A percentile compares a stretch with the other conserved stretches of the same genome.
These are phyloP conservation scores for Delia radicum DNA, from an alignment of 1,140 invertebrate genomes.

Conservation along the genomic window DNA sequence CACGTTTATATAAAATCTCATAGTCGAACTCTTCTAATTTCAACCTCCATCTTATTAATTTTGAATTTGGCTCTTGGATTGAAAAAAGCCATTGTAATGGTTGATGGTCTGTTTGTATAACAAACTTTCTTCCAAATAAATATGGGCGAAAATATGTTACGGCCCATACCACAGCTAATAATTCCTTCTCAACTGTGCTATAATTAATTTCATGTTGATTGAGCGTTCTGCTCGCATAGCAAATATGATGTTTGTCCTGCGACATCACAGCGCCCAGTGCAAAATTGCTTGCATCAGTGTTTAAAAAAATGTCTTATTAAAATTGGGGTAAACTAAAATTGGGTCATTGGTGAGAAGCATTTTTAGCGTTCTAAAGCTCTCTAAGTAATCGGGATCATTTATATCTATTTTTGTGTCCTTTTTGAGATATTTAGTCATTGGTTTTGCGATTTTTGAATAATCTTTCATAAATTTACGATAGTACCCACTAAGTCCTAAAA, in stretches of 20 bases:
- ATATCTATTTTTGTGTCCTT: neutral
- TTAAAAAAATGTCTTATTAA: conserved; percentile 10
- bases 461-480: conserved; percentile 26
- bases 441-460: conserved; percentile 23
- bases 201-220: conserved; percentile 21
- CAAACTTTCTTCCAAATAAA: conserved; percentile 19
- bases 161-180: conserved; percentile 14
- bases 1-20: conserved; percentile 23
- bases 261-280: conserved; percentile 15
- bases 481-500: conserved; percentile 7
- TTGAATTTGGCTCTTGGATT: conserved; percentile 29
- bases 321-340: conserved; percentile 13
- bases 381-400: conserved; percentile 4
- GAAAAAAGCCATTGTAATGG: neutral
- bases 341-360: neutral
- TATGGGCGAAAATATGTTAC: conserved; percentile 20
- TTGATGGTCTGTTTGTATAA: conserved; percentile 11
- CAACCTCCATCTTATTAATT: conserved; percentile 13
- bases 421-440: conserved; percentile 23
- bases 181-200: neutral
- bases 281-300: conserved; percentile 9
- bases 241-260: conserved; percentile 9
- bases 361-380: conserved; percentile 11
- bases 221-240: conserved; percentile 18
- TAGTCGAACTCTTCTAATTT: conserved; percentile 24